Conservation (phyloP, 2,113 vertebrate genomes). For the Rhynchomys soricoides region DNA sequence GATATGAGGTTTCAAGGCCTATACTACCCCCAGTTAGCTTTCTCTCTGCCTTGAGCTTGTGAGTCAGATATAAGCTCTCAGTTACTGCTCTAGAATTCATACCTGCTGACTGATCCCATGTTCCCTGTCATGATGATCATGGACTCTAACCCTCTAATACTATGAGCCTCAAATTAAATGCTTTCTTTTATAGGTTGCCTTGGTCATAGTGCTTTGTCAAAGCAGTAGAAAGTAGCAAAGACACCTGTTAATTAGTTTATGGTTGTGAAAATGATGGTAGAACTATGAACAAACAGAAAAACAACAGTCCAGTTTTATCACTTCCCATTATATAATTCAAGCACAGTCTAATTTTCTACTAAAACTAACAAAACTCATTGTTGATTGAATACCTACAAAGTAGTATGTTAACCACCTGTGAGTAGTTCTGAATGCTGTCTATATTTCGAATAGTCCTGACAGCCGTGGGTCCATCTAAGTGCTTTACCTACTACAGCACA, state of each 20-base stretch:
- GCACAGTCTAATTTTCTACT: background rate
- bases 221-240: background rate
- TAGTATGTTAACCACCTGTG: background rate
- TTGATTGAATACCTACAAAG: background rate
- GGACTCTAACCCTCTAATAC: background rate
- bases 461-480: background rate
- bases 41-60: background rate
- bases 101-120: background rate
- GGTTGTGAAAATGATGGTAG: background rate
- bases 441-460: background rate
- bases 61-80: background rate
- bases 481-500: accelerated
- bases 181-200: background rate
- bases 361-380: background rate
- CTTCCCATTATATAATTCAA: background rate
- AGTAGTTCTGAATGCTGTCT: background rate
- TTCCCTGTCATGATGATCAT: background rate
- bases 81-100: background rate
- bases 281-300: background rate
- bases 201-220: background rate
- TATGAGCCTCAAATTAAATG: background rate
- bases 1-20: background rate
- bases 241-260: background rate
- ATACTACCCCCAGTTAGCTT: no score
- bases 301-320: background rate